Conservation (phyloP, 2,797 vertebrate genomes). For the Linurgus olivaceus region DNA sequence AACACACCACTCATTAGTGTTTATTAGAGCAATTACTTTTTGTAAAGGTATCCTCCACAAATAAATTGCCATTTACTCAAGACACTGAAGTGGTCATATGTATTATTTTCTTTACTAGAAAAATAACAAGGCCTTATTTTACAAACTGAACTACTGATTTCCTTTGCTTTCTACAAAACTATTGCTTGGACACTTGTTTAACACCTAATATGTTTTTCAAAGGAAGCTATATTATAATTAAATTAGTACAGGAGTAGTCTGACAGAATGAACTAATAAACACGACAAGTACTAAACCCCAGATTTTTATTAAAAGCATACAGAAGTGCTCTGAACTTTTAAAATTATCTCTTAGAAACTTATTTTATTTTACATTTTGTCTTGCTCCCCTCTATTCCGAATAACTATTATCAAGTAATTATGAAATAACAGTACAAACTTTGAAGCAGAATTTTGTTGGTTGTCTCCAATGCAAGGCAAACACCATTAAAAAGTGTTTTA, state of each 20-base stretch:
- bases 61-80: slow-evolving; percentile 53
- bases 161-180: not conserved
- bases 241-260: not conserved
- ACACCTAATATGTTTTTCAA: slow-evolving; percentile 32
- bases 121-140: slow-evolving; percentile 21
- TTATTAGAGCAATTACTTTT: slow-evolving; percentile 61
- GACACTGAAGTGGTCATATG: not conserved
- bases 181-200: not conserved
- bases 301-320: not conserved
- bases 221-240: not conserved
- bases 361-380: not conserved
- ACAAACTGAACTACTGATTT: slow-evolving; percentile 20
- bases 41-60: slow-evolving; percentile 66
- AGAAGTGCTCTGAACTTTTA: not conserved
- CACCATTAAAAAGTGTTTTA: not conserved
- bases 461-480: not conserved
- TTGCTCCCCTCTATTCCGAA: not conserved
- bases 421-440: not conserved
- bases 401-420: not conserved
- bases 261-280: slow-evolving; percentile 33
- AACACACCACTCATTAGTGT: slow-evolving; percentile 62
- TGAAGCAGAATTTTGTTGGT: not conserved
- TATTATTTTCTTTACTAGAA: slow-evolving; percentile 46
- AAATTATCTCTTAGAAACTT: not conserved
- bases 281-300: not conserved